These are phyloP conservation scores for Scaptomyza hsui DNA, from an alignment of 1,140 invertebrate species.

Conservation along the genomic window DNA sequence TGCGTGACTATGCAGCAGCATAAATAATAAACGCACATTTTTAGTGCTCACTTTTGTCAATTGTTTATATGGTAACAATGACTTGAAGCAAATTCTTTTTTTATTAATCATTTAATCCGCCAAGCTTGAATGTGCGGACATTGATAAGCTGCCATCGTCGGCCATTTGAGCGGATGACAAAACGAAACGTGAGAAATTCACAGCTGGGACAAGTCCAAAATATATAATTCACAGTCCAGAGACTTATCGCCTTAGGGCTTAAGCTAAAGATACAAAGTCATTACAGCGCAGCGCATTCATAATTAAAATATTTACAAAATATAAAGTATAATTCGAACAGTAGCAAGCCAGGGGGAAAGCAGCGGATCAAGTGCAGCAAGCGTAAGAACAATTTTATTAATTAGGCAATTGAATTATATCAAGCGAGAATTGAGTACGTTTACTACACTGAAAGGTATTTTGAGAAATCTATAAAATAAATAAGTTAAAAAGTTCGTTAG, in stretches of 20 bases:
- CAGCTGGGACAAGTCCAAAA: conserved; percentile 49
- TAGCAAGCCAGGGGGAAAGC: not conserved
- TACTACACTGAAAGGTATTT: not conserved
- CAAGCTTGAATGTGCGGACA: conserved; percentile 13
- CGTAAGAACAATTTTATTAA: conserved; percentile 54
- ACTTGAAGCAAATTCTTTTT: conserved; percentile 30
- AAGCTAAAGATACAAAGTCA: conserved; percentile 69
- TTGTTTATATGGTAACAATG: conserved; percentile 51
- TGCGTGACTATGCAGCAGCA: conserved; percentile 44
- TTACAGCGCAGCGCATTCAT: conserved; percentile 67
- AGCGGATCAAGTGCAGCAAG: conserved; percentile 39
- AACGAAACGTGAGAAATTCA: conserved; percentile 56
- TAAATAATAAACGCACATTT: conserved; percentile 12
- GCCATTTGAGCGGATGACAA: not conserved
- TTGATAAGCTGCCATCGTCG: conserved; percentile 52
- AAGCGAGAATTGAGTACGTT: not conserved
- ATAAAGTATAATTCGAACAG: conserved; percentile 24
- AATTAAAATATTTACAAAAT: conserved; percentile 73
- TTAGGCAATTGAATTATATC: conserved; percentile 32
- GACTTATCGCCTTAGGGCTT: conserved; percentile 5
- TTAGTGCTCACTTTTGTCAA: conserved; percentile 45
- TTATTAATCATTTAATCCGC: conserved; percentile 78
- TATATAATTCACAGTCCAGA: not conserved
- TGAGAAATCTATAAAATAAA: not conserved
- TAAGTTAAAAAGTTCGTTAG: not conserved